Conservation (phyloP, 2,888 invertebrate species). For the Agonopterix heracliana region DNA sequence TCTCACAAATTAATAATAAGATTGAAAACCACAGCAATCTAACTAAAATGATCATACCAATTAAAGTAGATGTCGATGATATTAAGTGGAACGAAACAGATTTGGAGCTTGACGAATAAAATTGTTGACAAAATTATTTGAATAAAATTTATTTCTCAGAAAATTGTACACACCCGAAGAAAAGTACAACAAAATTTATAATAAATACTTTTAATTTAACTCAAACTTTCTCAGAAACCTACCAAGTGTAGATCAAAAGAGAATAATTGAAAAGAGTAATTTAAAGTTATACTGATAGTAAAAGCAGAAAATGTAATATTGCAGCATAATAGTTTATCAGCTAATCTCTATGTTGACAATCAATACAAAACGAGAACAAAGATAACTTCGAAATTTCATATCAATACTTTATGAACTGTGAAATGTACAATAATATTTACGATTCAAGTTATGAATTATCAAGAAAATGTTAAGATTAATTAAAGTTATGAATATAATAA, state of each 20-base stretch:
- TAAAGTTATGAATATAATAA: neutral
- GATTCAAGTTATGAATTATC: conserved; percentile 22
- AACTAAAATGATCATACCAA: conserved; percentile 26
- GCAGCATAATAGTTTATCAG: conserved; percentile 23
- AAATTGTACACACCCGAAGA: conserved; percentile 73
- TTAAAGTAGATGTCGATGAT: conserved; percentile 30
- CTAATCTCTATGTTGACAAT: conserved; percentile 14
- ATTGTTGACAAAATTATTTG: conserved; percentile 49
- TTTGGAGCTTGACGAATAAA: conserved; percentile 37
- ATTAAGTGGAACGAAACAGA: conserved; percentile 43
- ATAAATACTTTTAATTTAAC: conserved; percentile 49
- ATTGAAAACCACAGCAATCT: conserved; percentile 45
- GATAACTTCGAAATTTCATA: conserved; percentile 20
- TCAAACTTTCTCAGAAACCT: conserved; percentile 38
- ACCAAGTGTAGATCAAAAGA: conserved; percentile 59
- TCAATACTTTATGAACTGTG: neutral
- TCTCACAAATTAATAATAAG: conserved; percentile 45
- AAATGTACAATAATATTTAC: neutral
- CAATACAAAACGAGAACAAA: conserved; percentile 25
- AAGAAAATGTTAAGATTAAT: conserved; percentile 3
- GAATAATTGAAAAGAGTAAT: conserved; percentile 47
- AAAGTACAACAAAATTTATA: conserved; percentile 66
- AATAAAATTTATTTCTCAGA: conserved; percentile 75
- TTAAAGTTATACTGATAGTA: conserved; percentile 40
- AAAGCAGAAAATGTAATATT: conserved; percentile 42